Evolutionary conservation across 2,888 invertebrate genomes (phyloP), one percentile per base, ranked within the genome.

Genomic region (Thereva unica): DNA sequence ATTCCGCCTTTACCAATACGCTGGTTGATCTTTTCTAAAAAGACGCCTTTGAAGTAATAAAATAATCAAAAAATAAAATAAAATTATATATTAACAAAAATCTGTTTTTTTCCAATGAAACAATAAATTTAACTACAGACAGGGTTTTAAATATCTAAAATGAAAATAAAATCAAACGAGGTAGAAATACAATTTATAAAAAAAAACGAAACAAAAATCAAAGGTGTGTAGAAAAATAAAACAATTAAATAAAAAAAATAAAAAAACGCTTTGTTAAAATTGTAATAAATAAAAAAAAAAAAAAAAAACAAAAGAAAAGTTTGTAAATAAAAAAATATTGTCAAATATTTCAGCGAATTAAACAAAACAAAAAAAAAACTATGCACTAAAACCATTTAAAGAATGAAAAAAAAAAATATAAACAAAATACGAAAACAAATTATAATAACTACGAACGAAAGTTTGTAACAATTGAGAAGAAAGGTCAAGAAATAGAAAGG

Each of bases 241-340:
- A 42, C 38, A 38, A 12, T 6, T 34, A 3, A 50, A 40, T 61
- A 38, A 61, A 23, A 49, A 50, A 50, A 49, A 41, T 49, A 61
- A 50, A 50, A 35, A 61, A 49, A 61, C 61, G 61, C 61, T 61
- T 61, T 61, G 61, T 61, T 61, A 61, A 61, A 49, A 61, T 53
- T 37, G n/a, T 53, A 53, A 53, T 10, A 53, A 53, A 53, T 7
- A 61, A 61, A 38, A 57, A 57, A 57, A 38, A 38, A 61, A 50
- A 23, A 40, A 23, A 12, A 61, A 61, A 23, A 50, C 50, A 61
- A 40, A 23, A 12, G 50, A 61, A 23, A 50, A 50, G 50, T 61
- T 59, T 50, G 61, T 61, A 61, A 5, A 61, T 49, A 40, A 61
- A 50, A 42, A 41, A 41, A 23, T 6, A 12, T 61, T 49, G 49